Evolutionary conservation across 2,113 vertebrate species (phyloP), one percentile per base, ranked within the genome.

Genomic region (Arenaria interpres): DNA sequence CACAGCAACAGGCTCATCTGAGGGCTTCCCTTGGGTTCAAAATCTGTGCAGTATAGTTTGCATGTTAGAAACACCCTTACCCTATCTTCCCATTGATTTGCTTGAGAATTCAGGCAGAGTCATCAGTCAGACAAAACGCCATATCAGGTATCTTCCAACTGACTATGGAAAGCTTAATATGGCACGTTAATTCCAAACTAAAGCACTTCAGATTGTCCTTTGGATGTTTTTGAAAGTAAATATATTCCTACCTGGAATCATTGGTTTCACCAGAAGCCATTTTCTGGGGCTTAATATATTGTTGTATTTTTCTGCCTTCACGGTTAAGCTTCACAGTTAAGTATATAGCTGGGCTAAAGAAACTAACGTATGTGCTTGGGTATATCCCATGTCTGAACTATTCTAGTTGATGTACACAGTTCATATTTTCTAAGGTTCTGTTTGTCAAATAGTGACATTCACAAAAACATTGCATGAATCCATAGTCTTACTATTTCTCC

Each of bases 61-160:
- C 14, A 21, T 5, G 10, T 56, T 62, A 84, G 82, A 71, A 66
- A 53, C 8, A 35, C 3, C 14, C 20, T 66, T 75, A 41, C 8
- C 8, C 9, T 37, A 0, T 27, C 7, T 80, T n/a, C 25, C 12
- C 7, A 4, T 4, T 35, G 18, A 62, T 14, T 50, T 37, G 1
- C 35, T 35, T 66, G 6, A 14, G 19, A 90, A 13, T 19, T 32
- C 37, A 67, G 30, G 19, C 14, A 51, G 27, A 66, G n/a, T 28
- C 12, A 17, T 46, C 43, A 39, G n/a, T 51, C 41, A 45, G 51
- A 37, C 51, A 41, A 79, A 86, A 67, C 9, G 39, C 8, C 7
- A 12, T 12, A 14, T 14, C 25, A 57, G 18, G 46, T 46, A 5
- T 24, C 71, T 81, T 85, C 32, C 60, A 53, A 3, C 17, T 54